phyloP scores from a whole-genome alignment of 2,113 vertebrate species.

The Apeltes quadracus region DNA sequence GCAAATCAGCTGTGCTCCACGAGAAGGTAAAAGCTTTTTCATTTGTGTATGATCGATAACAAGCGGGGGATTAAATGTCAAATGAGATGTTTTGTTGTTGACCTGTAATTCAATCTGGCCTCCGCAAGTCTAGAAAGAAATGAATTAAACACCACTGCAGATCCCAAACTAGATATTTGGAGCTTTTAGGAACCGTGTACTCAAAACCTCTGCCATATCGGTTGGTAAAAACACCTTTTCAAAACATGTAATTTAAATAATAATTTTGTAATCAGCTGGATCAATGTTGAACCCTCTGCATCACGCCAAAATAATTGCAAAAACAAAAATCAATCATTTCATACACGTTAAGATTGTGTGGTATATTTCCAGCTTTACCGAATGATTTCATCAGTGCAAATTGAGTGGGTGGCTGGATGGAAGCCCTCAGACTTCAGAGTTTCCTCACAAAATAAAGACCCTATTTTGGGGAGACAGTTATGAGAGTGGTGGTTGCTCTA shows the following conservation, averaged over 20 bases:
- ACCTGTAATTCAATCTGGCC: neutral
- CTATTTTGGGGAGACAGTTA: slow-evolving; percentile 26
- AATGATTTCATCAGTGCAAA: slow-evolving; percentile 36
- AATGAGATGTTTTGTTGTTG: neutral
- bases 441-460: slow-evolving; percentile 35
- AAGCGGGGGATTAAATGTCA: neutral
- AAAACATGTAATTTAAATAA: no score
- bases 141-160: neutral
- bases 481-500: slow-evolving; percentile 25
- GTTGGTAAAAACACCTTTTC: neutral
- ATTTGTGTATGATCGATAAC: neutral
- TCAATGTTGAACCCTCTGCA: neutral
- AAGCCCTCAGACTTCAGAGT: slow-evolving; percentile 42
- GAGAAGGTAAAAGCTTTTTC: neutral
- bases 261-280: neutral
- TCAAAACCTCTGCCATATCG: neutral
- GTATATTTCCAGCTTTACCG: slow-evolving; percentile 25
- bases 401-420: slow-evolving; percentile 9
- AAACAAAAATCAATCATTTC: neutral
- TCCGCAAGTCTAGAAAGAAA: neutral
- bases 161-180: neutral
- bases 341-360: slow-evolving; percentile 1
- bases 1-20: neutral
- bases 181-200: neutral
- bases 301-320: neutral